phyloP scores from a whole-genome alignment of 2,797 vertebrate genomes.

The Sebastolobus altivelis region DNA sequence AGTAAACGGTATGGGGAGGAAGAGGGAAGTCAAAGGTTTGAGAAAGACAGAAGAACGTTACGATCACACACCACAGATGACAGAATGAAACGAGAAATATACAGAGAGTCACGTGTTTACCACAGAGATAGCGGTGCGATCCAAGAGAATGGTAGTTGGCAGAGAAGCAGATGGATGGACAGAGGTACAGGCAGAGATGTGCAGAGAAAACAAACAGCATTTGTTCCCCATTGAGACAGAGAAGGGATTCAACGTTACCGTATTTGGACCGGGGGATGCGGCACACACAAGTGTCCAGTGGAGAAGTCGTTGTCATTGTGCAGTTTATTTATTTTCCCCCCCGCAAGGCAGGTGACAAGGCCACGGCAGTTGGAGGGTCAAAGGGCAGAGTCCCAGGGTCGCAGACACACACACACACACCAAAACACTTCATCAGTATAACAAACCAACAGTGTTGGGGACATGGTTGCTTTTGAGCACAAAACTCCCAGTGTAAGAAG shows the following conservation, averaged over 20 bases:
- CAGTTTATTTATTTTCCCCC: constrained; percentile 70
- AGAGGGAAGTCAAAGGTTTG: neutral
- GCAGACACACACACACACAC: constrained; percentile 89
- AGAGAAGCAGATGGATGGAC: constrained; percentile 40
- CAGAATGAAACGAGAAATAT: constrained; percentile 3
- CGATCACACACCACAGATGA: neutral
- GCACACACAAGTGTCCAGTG: constrained; percentile 87
- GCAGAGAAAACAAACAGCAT: constrained; percentile 65
- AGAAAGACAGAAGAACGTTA: neutral
- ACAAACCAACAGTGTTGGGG: constrained; percentile 76
- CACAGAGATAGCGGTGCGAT: constrained; percentile 38
- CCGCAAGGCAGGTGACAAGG: constrained; percentile 85
- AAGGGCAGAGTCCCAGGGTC: constrained; percentile 86
- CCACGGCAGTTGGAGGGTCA: constrained; percentile 88
- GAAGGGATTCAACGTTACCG: constrained; percentile 81
- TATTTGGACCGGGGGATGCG: constrained; percentile 75
- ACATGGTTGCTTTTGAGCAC: neutral
- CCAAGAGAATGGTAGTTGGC: constrained; percentile 27
- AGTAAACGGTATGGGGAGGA: constrained; percentile 3
- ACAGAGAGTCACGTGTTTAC: constrained; percentile 43
- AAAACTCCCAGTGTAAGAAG: neutral
- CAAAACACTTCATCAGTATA: constrained; percentile 98
- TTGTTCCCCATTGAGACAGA: constrained; percentile 74
- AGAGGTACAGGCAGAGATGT: constrained; percentile 40
- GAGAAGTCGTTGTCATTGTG: constrained; percentile 81